Percentiles rank a stretch among this genome's conserved stretches.
These are phyloP conservation scores for Drosophila stalkeri DNA, from an alignment of 2,888 invertebrate species.

Conservation along the genomic window DNA sequence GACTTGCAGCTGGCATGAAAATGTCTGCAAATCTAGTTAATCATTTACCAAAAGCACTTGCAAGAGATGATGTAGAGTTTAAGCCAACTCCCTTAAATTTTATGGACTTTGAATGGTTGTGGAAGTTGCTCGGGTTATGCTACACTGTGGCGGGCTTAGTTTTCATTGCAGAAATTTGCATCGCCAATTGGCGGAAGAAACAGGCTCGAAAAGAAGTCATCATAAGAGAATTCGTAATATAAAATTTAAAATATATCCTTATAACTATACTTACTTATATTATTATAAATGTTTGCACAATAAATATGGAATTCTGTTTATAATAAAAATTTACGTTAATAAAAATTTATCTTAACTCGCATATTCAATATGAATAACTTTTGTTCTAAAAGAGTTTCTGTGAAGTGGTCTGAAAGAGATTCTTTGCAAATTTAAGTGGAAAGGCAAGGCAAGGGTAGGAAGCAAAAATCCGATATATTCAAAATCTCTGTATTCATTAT, in stretches of 20 bases:
- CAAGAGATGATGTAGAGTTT: background rate
- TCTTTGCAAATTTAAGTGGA: too few species aligned
- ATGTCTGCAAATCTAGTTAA: background rate
- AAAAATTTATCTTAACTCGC: too few species aligned
- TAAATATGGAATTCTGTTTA: background rate
- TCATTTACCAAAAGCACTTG: background rate
- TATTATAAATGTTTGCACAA: background rate
- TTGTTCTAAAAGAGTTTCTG: too few species aligned
- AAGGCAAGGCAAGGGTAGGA: too few species aligned
- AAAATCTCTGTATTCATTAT: too few species aligned
- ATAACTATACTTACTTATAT: background rate
- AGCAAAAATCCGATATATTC: too few species aligned
- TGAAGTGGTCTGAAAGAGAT: too few species aligned
- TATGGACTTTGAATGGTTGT: background rate
- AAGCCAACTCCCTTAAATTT: background rate
- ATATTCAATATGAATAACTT: too few species aligned
- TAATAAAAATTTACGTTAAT: background rate
- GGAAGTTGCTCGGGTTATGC: background rate
- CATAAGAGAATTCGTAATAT: background rate
- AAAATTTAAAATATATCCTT: background rate
- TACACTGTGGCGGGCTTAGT: background rate
- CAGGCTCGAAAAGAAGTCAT: background rate
- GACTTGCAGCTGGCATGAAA: background rate
- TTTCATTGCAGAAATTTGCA: background rate
- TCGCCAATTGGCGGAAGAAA: background rate